Percentiles rank a stretch among this genome's conserved stretches.
phyloP scores from a whole-genome alignment of 2,797 vertebrate genomes.

The Melanotaenia maccullochi region DNA sequence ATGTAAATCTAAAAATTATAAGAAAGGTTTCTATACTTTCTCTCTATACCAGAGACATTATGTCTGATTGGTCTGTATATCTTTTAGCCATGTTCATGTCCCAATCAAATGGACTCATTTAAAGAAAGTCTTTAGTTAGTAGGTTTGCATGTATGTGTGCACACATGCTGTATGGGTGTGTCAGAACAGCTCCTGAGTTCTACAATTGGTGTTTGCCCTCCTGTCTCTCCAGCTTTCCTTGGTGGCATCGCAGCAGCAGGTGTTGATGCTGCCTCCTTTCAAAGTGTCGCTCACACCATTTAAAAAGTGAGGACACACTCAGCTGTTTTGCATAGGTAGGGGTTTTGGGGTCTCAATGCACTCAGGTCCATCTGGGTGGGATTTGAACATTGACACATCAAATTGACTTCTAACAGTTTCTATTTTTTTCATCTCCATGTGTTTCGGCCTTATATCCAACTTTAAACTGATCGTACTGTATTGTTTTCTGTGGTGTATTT shows the following conservation, averaged over 20 bases:
- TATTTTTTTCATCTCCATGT: background rate
- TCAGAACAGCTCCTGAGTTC: conserved; percentile 48
- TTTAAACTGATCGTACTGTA: background rate
- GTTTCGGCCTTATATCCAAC: background rate
- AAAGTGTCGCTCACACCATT: conserved; percentile 84
- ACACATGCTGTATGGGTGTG: conserved; percentile 14
- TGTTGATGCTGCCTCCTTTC: conserved; percentile 73
- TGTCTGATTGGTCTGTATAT: no score
- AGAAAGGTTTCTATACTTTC: no score
- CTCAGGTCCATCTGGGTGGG: conserved; percentile 18
- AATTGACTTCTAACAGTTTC: conserved; percentile 68
- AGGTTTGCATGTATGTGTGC: background rate
- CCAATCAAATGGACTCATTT: background rate
- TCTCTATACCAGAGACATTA: no score
- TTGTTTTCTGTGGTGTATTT: background rate
- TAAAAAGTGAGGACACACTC: conserved; percentile 80
- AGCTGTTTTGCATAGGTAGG: conserved; percentile 74
- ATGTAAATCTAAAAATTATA: no score
- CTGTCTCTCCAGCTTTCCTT: conserved; percentile 56
- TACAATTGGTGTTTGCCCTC: conserved; percentile 72
- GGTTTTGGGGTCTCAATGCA: conserved; percentile 44
- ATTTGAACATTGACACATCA: conserved; percentile 63
- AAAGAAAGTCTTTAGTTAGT: background rate
- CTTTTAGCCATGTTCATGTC: no score
- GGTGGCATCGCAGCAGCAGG: conserved; percentile 66